These are phyloP conservation scores for Entelurus aequoreus DNA, from an alignment of 2,113 vertebrate genomes.

Conservation along the genomic window DNA sequence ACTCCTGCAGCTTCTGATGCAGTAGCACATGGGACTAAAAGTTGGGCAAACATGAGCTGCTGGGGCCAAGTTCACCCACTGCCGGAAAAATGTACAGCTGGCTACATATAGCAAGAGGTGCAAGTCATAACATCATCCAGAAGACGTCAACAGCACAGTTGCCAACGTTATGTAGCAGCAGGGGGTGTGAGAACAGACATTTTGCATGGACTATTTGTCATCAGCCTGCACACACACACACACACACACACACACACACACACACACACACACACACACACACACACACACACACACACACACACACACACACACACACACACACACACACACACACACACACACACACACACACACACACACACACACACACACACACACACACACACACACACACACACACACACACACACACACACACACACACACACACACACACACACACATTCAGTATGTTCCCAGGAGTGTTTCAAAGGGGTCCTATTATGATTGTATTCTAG, in stretches of 20 bases:
- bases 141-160: slow-evolving; percentile 37
- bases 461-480: not conserved
- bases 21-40: no score
- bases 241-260: no score
- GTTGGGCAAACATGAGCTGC: not conserved
- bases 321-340: no score
- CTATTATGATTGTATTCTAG: no score
- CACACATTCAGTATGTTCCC: not conserved
- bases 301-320: no score
- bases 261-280: no score
- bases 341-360: not conserved
- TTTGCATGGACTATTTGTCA: slow-evolving; percentile 23
- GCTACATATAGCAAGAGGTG: slow-evolving; percentile 8
- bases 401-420: not conserved
- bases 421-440: slow-evolving; percentile 1
- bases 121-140: slow-evolving; percentile 21
- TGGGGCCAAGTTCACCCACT: not conserved
- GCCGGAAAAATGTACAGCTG: slow-evolving; percentile 8
- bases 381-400: slow-evolving; percentile 4
- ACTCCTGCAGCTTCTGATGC: not conserved
- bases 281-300: not conserved
- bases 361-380: not conserved
- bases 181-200: slow-evolving; percentile 23
- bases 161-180: slow-evolving; percentile 23
- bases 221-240: not conserved